Base-by-base conservation (phyloP, 2,888 invertebrate genomes). In the Tanaodytes sp. region DNA sequence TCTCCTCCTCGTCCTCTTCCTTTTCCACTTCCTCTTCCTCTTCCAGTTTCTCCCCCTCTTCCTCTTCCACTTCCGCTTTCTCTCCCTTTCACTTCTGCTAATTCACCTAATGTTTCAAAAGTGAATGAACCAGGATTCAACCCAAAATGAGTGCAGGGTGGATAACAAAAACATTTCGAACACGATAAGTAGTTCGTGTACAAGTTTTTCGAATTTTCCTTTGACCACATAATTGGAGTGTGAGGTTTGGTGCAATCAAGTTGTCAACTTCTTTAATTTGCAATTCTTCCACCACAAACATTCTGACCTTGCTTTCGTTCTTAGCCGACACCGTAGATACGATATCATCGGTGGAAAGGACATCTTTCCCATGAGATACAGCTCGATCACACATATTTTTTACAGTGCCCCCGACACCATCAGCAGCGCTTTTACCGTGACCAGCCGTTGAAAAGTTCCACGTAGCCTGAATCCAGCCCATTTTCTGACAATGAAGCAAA, bases 141-240 rank as follows among this genome's bases (percentile, higher is more conserved):
- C n/a, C n/a, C n/a, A n/a, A n/a, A 48, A 48, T 23, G 31, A 59
- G 40, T 39, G 27, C 27, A 27, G 9, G 27, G 27, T 6, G 27
- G 27, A 27, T 27, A 6, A 4, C 27, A 9, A 4, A 27, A 6
- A 9, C 27, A 27, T 27, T 27, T 9, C 4, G 27, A 6, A 9
- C 27, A 27, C 4, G 27, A 6, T 27, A 27, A 27, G 4, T 6
- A 27, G 9, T 27, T 27, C 9, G 9, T 4, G 27, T 27, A 27
- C 27, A 27, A 27, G 4, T 6, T 4, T 27, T 27, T 9, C 4
- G 27, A 9, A 6, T 9, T 27, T 6, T 27, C 27, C 9, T 27
- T 27, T 4, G 4, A 6, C 27, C 27, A 27, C 5, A 27, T 27
- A 4, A 27, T 4, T 9, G 4, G 27, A 27, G 27, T 27, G 27